Evolutionary conservation across 2,113 vertebrate species (phyloP), one percentile per base, ranked within the genome.

Genomic region (Macroglossus sobrinus): DNA sequence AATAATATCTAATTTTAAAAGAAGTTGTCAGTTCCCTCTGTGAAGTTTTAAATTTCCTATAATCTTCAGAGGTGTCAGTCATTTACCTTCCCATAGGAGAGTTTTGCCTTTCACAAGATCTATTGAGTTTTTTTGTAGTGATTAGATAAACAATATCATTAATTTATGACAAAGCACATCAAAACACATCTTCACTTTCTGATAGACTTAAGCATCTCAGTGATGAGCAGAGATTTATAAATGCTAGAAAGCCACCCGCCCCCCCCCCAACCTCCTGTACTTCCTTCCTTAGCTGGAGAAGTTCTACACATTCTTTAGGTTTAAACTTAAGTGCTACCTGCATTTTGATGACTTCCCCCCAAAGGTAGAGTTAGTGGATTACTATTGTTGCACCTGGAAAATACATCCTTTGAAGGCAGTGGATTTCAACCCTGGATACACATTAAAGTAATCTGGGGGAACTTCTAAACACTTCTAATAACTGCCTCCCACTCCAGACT

Each of bases 11-110:
- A 15, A 15, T 50, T 95, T 88, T 88, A 40, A 88, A 92, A 88
- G 43, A 81, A 71, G 50, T 76, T 96, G 93, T 76, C 72, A 82
- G 0, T 91, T 96, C 85, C 22, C 5, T 87, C 53, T 63, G 45
- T 79, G 55, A 93, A 19, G 57, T 21, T 96, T 93, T 95, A 63
- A 88, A 93, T 97, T 96, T 97, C 47, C 71, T 91, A 4, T 45
- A 16, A 21, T 94, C 47, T 40, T 91, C 40, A 69, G 50, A 7
- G 26, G 19, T 91, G 59, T 91, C 80, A 91, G 33, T 95, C 88
- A 88, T 50, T 50, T 93, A 75, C 15, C n/a, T 84, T 88, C 72
- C n/a, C 15, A 3, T 15, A 91, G 57, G 78, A 89, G 22, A 93
- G 66, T 61, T 95, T 87, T 94, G 69, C 72, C 53, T 93, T 87